These are phyloP conservation scores for Erythrocebus patas DNA, from an alignment of 2,113 vertebrate species.

Conservation along the genomic window DNA sequence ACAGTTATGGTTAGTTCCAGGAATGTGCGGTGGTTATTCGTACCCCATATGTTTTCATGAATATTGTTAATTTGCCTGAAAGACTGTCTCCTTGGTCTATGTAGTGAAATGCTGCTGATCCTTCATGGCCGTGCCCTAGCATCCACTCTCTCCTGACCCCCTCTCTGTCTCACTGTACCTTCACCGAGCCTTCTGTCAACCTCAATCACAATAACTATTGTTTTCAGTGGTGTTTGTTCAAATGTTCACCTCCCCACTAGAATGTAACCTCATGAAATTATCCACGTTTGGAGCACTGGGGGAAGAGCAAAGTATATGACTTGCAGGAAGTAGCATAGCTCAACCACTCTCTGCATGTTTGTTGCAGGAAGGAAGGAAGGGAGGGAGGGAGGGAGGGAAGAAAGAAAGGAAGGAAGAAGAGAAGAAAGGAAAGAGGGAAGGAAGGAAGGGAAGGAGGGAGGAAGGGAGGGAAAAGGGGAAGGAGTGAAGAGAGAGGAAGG, in stretches of 20 bases:
- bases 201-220: neutral
- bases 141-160: neutral
- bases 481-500: neutral
- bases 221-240: neutral
- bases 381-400: fast-evolving
- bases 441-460: too few relatives aligned
- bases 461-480: fast-evolving
- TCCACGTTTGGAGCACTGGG: neutral
- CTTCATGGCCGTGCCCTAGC: too few relatives aligned
- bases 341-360: neutral
- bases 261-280: neutral
- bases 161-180: fast-evolving
- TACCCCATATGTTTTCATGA: neutral
- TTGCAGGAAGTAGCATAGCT: neutral
- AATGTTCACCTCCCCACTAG: neutral
- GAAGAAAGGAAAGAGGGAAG: too few relatives aligned
- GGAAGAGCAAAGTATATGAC: neutral
- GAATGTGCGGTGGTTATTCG: neutral
- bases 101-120: neutral
- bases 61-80: neutral
- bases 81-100: neutral
- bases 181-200: neutral
- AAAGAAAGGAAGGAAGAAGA: too few relatives aligned
- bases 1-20: neutral
- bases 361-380: neutral